phyloP scores from a whole-genome alignment of 1,140 invertebrate genomes.

The Hestina assimilis region DNA sequence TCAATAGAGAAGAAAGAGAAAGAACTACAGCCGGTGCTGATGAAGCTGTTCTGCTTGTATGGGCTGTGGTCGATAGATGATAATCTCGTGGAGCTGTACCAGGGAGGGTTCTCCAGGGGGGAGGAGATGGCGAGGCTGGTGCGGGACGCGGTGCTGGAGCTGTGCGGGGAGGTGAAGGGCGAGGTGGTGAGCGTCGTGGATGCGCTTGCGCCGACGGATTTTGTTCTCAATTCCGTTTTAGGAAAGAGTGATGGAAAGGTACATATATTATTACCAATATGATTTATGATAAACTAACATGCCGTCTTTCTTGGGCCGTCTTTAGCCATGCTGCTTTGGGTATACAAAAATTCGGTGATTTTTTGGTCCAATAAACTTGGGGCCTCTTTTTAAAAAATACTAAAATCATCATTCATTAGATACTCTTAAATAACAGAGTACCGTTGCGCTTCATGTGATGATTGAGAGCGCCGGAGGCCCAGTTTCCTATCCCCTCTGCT shows the following conservation, averaged over 20 bases:
- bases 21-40: constrained; percentile 79
- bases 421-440: too few species aligned
- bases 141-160: constrained; percentile 81
- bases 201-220: constrained; percentile 92
- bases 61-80: constrained; percentile 86
- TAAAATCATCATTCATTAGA: too few species aligned
- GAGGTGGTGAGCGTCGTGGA: constrained; percentile 90
- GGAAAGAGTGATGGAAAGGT: constrained; percentile 91
- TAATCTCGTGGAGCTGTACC: constrained; percentile 87
- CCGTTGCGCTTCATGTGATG: too few species aligned
- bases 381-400: too few species aligned
- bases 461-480: too few species aligned
- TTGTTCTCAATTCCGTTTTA: constrained; percentile 90
- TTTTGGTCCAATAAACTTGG: too few species aligned
- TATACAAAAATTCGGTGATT: too few species aligned
- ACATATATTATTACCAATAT: too few species aligned
- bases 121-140: constrained; percentile 74
- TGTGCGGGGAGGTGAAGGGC: constrained; percentile 86
- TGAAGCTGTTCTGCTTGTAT: constrained; percentile 84
- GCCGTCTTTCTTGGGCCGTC: too few species aligned
- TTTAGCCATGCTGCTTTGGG: too few species aligned
- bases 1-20: constrained; percentile 76
- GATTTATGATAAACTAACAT: too few species aligned
- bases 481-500: too few species aligned
- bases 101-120: constrained; percentile 77